Conservation (phyloP, 2,797 vertebrate species). For the Enteromius mattozi region DNA sequence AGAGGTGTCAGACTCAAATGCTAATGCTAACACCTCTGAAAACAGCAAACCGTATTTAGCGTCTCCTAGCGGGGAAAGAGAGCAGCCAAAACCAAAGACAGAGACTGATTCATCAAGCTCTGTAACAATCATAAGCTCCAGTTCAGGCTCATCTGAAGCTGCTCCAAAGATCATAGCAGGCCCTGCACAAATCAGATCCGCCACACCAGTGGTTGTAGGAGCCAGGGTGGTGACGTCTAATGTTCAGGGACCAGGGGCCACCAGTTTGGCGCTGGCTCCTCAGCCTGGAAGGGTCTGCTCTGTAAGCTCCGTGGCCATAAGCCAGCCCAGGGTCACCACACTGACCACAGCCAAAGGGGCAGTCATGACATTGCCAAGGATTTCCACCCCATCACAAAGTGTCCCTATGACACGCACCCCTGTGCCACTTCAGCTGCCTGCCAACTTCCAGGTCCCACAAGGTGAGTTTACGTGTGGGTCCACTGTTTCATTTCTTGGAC, state of each 20-base stretch:
- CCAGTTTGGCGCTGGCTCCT: slow-evolving; percentile 28
- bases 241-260: slow-evolving; percentile 26
- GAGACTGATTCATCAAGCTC: neutral
- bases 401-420: slow-evolving; percentile 57
- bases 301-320: slow-evolving; percentile 58
- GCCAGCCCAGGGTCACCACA: slow-evolving; percentile 53
- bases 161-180: slow-evolving; percentile 44
- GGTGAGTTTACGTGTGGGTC: slow-evolving; percentile 61
- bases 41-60: neutral
- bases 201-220: slow-evolving; percentile 43
- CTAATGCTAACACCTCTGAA: neutral
- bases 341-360: slow-evolving; percentile 66
- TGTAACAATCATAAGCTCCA: neutral
- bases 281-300: slow-evolving; percentile 32
- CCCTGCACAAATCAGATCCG: slow-evolving; percentile 36
- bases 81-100: neutral
- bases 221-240: slow-evolving; percentile 34
- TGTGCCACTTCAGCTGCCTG: slow-evolving; percentile 69
- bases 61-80: neutral
- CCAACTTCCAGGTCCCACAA: slow-evolving; percentile 78
- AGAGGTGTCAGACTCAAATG: neutral
- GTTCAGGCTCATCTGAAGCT: slow-evolving; percentile 22
- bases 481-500: neutral
- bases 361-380: slow-evolving; percentile 71
- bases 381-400: slow-evolving; percentile 60